Base-by-base conservation (phyloP, 2,888 invertebrate genomes). In the Acronicta alni region DNA sequence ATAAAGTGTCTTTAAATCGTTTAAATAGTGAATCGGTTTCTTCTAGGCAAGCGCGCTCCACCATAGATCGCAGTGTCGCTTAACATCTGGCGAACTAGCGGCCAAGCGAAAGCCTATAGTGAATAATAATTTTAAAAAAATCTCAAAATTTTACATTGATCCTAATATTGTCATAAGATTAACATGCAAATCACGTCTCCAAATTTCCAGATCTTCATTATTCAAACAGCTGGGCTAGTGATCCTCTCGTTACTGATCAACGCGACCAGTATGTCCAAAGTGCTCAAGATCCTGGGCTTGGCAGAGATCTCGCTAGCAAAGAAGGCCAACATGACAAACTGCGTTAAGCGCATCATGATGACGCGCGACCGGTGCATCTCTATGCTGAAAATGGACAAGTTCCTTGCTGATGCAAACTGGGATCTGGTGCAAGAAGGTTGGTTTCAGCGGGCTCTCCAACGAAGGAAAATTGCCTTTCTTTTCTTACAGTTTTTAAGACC, bases 391-490 rank as follows among this genome's bases (percentile, higher is more conserved):
- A 95, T 95, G 90, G 95, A 96, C 75, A 95, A 95, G 83, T 96
- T 96, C 79, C 84, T 96, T 3, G 95, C 95, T 46, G 96, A 96
- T 84, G 95, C 95, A 32, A 95, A 96, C 73, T 96, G 96, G 96
- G 90, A 93, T 44, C 78, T 95, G 23, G 96, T 96, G 0, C 91
- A 94, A 30, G 88, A 85, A 71, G 91, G 92, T 83, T 18, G 58
- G 57, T 52, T 17, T 0, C 20, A 5, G 20, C 2, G 2, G n/a
- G n/a, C n/a, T n/a, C n/a, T n/a, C n/a, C n/a, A n/a, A n/a, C n/a
- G n/a, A n/a, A n/a, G n/a, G n/a, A n/a, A n/a, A n/a, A n/a, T n/a
- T n/a, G n/a, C n/a, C n/a, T n/a, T n/a, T n/a, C n/a, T n/a, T n/a
- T n/a, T n/a, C n/a, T n/a, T n/a, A n/a, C n/a, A n/a, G n/a, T n/a